Base-by-base conservation (phyloP, 2,888 invertebrate genomes). In the Coelogynopora nodosa region DNA sequence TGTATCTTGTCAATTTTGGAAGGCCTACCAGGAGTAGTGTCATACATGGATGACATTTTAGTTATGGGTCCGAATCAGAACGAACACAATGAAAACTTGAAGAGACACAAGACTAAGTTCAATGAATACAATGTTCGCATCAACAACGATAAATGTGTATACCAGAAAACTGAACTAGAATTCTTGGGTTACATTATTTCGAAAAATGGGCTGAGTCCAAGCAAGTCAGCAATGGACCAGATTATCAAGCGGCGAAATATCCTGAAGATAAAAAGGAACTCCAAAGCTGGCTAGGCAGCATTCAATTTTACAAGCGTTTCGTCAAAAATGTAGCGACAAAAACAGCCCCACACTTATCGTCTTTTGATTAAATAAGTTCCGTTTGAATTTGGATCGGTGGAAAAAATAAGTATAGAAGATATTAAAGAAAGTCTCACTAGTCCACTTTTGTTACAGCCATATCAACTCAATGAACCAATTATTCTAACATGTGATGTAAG, bases 401-500 rank as follows among this genome's bases (percentile, higher is more conserved):
- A 80, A 27, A n/a, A 80, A 80, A 23, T 18, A 49, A 49, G 18
- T 49, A 49, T 49, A 49, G 49, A 49, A 13, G 49, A 49, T 49
- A 49, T 49, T 18, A 49, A 49, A 49, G 18, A 18, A 49, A 49
- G 49, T 49, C 49, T 49, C 49, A 49, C 49, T 49, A 49, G 49
- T 49, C 49, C 49, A 49, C 49, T 49, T 49, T 49, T 49, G 49
- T 49, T 49, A 49, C 49, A 49, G 49, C 49, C 49, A 49, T 49
- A 49, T 18, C 49, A 49, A 49, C 49, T 18, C 18, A 49, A 49
- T 49, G 18, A 49, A 49, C 49, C 49, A 49, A 18, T 49, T 49
- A 18, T 49, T 49, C 49, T 49, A 18, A 49, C 49, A 49, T 49
- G 49, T 83, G 23, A 83, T 83, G 83, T 30, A 28, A 83, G 83